Percentiles rank a stretch among this genome's conserved stretches.
Evolutionary conservation across 2,888 invertebrate genomes (phyloP).

Genomic region (Cephus rjabovi): DNA sequence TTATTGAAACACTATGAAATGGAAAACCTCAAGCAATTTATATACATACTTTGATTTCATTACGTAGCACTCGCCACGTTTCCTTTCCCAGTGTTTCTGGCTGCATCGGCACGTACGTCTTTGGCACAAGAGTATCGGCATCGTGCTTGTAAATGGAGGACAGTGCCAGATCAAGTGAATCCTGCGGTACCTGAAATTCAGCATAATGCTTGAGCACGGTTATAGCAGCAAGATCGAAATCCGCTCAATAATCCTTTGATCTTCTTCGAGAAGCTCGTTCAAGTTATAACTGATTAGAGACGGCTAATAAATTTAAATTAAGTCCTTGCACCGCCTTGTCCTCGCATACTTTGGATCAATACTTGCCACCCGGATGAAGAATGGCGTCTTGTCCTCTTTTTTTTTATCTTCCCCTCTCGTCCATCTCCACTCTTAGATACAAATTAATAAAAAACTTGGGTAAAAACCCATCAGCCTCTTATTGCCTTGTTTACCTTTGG

Average conservation of each 20-base stretch:
- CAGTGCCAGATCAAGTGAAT: conserved; percentile 77
- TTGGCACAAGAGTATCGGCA: conserved; percentile 66
- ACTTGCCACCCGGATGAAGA: neutral
- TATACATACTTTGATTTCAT: conserved; percentile 60
- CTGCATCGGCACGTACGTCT: conserved; percentile 72
- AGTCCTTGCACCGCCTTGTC: neutral
- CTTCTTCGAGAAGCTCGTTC: neutral
- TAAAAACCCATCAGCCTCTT: neutral
- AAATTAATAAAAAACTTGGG: neutral
- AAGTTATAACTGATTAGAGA: neutral
- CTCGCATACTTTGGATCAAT: neutral
- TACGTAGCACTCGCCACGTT: conserved; percentile 78
- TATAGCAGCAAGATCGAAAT: neutral
- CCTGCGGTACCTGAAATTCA: conserved; percentile 70
- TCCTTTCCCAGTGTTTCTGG: conserved; percentile 75
- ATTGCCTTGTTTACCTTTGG: conserved; percentile 37
- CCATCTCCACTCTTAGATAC: neutral
- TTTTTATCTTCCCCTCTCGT: neutral
- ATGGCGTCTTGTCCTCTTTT: neutral
- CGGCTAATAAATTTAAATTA: neutral
- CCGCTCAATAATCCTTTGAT: neutral
- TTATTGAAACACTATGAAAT: no score
- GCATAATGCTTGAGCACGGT: neutral
- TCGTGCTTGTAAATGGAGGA: conserved; percentile 77
- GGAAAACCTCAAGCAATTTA: neutral